A percentile compares a stretch with the other conserved stretches of the same genome.
Evolutionary conservation across 2,797 vertebrate genomes (phyloP).

Genomic region (Tragelaphus oryx): DNA sequence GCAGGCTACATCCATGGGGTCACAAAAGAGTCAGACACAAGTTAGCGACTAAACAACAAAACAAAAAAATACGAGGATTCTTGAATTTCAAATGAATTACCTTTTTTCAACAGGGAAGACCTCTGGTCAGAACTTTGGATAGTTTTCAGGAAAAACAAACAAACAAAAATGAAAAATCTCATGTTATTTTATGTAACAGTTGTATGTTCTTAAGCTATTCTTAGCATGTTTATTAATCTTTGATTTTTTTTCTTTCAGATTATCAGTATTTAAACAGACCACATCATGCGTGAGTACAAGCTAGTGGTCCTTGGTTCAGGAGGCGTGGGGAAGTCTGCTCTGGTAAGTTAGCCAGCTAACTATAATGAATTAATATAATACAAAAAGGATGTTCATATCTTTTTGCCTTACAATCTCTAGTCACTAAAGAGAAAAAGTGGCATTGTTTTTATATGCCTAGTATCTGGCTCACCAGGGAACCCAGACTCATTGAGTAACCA

Average conservation of each 20-base stretch:
- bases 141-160: background rate
- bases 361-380: background rate
- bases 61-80: background rate
- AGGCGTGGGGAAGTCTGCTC: constrained; percentile 98
- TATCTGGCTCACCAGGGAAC: background rate
- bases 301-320: constrained; percentile 99
- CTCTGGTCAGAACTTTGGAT: background rate
- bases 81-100: background rate
- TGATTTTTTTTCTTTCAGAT: constrained; percentile 77
- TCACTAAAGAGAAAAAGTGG: constrained; percentile 9
- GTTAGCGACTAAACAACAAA: background rate
- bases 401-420: background rate
- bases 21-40: background rate
- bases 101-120: background rate
- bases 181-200: background rate
- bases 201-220: background rate
- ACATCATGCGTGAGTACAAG: constrained; percentile 99
- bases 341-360: constrained; percentile 87
- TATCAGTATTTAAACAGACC: constrained; percentile 86
- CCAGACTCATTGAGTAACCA: background rate
- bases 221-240: constrained; percentile 33
- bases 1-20: background rate
- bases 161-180: background rate
- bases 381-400: background rate
- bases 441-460: background rate